Percentiles rank a stretch among this genome's conserved stretches.
Evolutionary conservation across 2,797 vertebrate genomes (phyloP).

Genomic region (Triplophysa yarkandensis): DNA sequence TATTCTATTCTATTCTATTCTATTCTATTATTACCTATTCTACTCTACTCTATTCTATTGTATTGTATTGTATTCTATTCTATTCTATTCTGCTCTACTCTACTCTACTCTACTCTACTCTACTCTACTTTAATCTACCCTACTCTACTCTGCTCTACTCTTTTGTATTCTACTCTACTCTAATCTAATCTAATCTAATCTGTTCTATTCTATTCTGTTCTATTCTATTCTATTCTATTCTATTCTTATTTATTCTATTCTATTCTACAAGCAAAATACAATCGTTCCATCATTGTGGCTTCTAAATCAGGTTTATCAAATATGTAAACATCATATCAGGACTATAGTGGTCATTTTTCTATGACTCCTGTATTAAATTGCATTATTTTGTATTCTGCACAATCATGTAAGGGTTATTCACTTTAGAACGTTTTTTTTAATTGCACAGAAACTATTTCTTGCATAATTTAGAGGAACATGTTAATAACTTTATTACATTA

Average conservation of each 20-base stretch:
- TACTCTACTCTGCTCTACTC: too few species aligned
- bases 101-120: too few species aligned
- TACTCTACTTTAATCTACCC: too few species aligned
- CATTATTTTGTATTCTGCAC: not conserved
- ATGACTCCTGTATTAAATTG: not conserved
- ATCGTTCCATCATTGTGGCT: not conserved
- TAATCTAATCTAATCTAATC: too few species aligned
- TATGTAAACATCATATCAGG: not conserved
- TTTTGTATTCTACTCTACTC: too few species aligned
- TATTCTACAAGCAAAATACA: not conserved
- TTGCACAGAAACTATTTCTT: not conserved
- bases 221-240: too few species aligned
- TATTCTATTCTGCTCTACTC: too few species aligned
- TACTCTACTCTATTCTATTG: too few species aligned
- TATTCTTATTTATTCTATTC: too few species aligned
- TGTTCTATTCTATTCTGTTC: too few species aligned
- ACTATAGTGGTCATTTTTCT: not conserved
- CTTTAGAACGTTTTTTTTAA: not conserved
- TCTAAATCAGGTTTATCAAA: not conserved
- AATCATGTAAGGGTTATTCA: slow-evolving; percentile 5
- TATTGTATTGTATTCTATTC: too few species aligned
- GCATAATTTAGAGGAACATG: not conserved
- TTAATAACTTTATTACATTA: not conserved
- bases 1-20: too few species aligned
- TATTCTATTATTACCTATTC: rapidly evolving